Percentiles rank a stretch among this genome's conserved stretches.
These are phyloP conservation scores for Xiphophorus hellerii DNA, from an alignment of 2,113 vertebrate genomes.

Conservation along the genomic window DNA sequence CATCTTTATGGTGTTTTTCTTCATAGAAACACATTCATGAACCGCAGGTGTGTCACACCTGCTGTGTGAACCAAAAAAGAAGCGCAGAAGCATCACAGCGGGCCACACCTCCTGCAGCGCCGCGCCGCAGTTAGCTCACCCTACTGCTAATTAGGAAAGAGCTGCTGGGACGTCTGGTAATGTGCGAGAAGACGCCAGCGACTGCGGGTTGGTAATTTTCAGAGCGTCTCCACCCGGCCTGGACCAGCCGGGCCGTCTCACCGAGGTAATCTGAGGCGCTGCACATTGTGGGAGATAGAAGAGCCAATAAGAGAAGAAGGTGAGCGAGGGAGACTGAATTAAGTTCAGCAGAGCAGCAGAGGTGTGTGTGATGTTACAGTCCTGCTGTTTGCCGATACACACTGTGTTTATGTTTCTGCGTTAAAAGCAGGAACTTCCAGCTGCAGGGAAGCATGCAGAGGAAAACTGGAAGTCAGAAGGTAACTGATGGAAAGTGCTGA, in stretches of 20 bases:
- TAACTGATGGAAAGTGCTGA: conserved; percentile 5
- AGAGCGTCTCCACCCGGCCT: conserved; percentile 13
- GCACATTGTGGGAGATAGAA: not conserved
- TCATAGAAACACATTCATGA: not conserved
- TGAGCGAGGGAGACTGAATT: not conserved
- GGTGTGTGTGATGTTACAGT: conserved; percentile 42
- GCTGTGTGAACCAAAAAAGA: not conserved
- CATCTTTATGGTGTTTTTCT: not conserved
- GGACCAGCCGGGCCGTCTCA: conserved; percentile 1
- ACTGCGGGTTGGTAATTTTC: conserved; percentile 34
- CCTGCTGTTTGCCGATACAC: conserved; percentile 40
- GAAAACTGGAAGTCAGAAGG: conserved; percentile 15
- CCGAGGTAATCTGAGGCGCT: not conserved
- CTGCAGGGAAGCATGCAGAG: conserved; percentile 1
- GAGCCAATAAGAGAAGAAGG: not conserved
- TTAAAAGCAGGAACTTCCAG: conserved; percentile 14
- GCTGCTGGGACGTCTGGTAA: conserved; percentile 37
- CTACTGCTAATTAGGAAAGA: conserved; percentile 29
- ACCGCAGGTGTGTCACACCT: not conserved
- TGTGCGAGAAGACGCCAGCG: conserved; percentile 42
- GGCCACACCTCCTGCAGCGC: conserved; percentile 14
- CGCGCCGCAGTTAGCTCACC: conserved; percentile 25
- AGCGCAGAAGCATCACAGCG: not conserved
- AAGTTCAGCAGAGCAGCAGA: conserved; percentile 36
- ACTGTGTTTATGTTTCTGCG: conserved; percentile 4